Evolutionary conservation across 2,797 vertebrate species (phyloP), one percentile per base, ranked within the genome.

Genomic region (Eulemur rubriventer): DNA sequence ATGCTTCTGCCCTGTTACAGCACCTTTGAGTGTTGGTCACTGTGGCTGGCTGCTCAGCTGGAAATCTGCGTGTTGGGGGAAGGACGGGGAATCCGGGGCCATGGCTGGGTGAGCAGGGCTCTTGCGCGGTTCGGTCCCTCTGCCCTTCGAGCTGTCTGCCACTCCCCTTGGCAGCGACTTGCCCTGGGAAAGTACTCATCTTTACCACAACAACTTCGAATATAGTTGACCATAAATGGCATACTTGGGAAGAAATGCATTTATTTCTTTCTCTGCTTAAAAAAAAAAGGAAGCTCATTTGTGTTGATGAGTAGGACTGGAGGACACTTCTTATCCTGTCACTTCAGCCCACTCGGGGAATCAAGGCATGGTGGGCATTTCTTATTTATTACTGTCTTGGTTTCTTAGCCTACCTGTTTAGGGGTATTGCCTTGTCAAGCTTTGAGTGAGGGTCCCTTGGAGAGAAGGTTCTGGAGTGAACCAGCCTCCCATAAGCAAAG

Each of bases 401-500:
- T 17, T 93, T 81, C 26, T 83, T 43, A 4, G 38, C 30, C 30
- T 35, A 48, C 46, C 52, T 63, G 57, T 57, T 82, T 11, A 46
- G 48, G 63, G 41, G 55, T 6, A 4, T 82, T 1, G 26, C n/a
- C 7, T 0, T 17, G 28, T 69, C 26, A 52, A 20, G 12, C 41
- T 95, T 72, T 59, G 65, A 48, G 28, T 41, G 30, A n/a, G 43
- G 38, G 35, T 43, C 65, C 52, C 20, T 35, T n/a, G 46, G 13
- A 48, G 61, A 79, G 90, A 92, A 89, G n/a, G 78, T 82, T 96
- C 84, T 6, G 10, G 81, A 79, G 30, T 46, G 33, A 61, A 52
- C 48, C 33, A 12, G 61, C 30, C 59, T 69, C 41, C 30, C 20
- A 17, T 17, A 35, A 75, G 55, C 48, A 33, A 63, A 70, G 55